A percentile compares a stretch with the other conserved stretches of the same genome.
phyloP scores from a whole-genome alignment of 2,797 vertebrate genomes.

The Triplophysa bombifrons region DNA sequence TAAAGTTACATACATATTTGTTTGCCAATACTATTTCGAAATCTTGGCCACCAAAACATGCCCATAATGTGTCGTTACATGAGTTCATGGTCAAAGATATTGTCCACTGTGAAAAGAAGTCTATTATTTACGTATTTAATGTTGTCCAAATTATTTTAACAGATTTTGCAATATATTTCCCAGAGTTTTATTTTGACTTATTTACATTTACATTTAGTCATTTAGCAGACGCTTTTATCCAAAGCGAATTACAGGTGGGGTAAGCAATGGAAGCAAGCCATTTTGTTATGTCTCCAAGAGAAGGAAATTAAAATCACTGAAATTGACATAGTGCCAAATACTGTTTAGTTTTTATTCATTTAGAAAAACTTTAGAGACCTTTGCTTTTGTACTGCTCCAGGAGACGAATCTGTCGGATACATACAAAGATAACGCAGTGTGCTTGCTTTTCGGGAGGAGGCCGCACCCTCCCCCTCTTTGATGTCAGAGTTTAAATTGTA shows the following conservation, averaged over 20 bases:
- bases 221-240: too few relatives aligned
- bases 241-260: too few relatives aligned
- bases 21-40: too few relatives aligned
- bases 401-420: neutral
- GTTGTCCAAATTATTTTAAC: too few relatives aligned
- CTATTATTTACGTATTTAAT: neutral
- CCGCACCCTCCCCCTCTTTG: slow-evolving; percentile 45
- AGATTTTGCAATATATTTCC: neutral
- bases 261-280: too few relatives aligned
- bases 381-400: neutral
- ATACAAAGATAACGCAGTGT: slow-evolving; percentile 27
- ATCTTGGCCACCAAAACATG: too few relatives aligned
- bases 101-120: neutral
- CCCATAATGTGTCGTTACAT: too few relatives aligned
- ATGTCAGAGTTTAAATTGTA: slow-evolving; percentile 50
- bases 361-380: slow-evolving; percentile 12
- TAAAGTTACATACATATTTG: neutral
- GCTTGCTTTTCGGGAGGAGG: slow-evolving; percentile 50
- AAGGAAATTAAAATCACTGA: neutral
- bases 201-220: too few relatives aligned
- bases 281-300: neutral
- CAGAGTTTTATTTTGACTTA: neutral
- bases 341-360: neutral
- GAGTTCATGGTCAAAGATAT: neutral
- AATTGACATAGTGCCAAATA: slow-evolving; percentile 8